These are phyloP conservation scores for Ericerus pela DNA, from an alignment of 1,140 invertebrate species.

Conservation along the genomic window DNA sequence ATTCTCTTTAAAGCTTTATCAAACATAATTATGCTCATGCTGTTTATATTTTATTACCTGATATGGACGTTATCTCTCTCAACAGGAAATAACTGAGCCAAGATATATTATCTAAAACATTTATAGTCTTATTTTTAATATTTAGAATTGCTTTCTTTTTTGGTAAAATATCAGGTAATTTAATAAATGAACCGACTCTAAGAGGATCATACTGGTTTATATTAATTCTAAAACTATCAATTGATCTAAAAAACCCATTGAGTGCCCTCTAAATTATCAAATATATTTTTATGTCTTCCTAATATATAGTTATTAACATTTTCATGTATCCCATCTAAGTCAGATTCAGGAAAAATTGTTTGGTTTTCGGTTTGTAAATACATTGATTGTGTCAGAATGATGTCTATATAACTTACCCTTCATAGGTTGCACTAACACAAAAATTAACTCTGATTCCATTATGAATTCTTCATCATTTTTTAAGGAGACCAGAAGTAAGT, in stretches of 20 bases:
- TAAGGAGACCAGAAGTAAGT: not conserved
- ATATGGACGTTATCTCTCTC: not conserved
- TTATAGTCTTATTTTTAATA: not conserved
- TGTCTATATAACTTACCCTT: not conserved
- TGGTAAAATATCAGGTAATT: no score
- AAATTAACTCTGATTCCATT: not conserved
- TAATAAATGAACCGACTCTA: not conserved
- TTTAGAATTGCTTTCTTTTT: not conserved
- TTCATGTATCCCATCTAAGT: not conserved
- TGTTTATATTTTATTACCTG: not conserved
- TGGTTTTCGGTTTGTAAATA: not conserved
- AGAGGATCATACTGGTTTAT: not conserved
- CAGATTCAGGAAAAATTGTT: not conserved
- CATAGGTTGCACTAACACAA: no score
- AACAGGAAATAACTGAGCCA: not conserved
- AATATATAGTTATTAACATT: not conserved
- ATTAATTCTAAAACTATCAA: no score
- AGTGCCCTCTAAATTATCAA: not conserved
- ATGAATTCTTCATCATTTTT: not conserved
- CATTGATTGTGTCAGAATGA: not conserved
- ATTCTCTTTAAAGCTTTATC: no score
- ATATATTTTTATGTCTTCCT: not conserved
- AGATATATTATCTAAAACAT: not conserved
- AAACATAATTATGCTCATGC: no score
- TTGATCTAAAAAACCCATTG: no score